Evolutionary conservation across 2,113 vertebrate species (phyloP), one percentile per base, ranked within the genome.

Genomic region (Clarias magur): DNA sequence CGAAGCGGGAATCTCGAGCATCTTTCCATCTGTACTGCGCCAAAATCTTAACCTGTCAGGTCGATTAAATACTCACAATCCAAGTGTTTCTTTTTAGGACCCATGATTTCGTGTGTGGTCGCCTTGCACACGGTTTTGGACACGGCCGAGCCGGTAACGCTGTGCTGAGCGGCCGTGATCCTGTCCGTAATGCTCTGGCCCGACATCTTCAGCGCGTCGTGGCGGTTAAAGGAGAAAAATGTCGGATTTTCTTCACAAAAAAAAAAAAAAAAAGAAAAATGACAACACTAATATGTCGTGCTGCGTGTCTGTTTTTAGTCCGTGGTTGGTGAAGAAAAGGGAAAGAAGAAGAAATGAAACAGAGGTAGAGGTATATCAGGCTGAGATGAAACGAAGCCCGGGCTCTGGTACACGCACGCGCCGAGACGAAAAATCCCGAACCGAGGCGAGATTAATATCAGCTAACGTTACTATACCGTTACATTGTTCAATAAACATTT

Each of bases 91-190:
- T 99, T 99, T 93, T 99, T 99, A 90, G 98, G 98, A 68, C 98
- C 98, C 98, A 99, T 99, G 65, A 99, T 95, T 95, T 99, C 98
- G 95, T 99, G 98, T 75, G 98, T 99, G 86, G 98, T 99, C 93
- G 98, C 98, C 96, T 99, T 99, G 94, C 98, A 99, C 87, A 99
- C 97, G 83, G 96, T 97, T 94, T 99, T 99, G 6, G 98, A 96
- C 23, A 98, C 97, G 57, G 98, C 97, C 85, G 97, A 99, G 92
- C 98, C 98, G 92, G 98, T 99, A 93, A 99, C 97, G 94, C 97
- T 98, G 95, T 99, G 97, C 94, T 99, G 98, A 91, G 97, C 97
- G 94, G 97, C 98, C 75, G 97, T 98, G 94, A 99, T 99, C 92
- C 97, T 94, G 95, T 99, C 97, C 86, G 97, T 99, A 94, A 99